Evolutionary conservation across 1,140 invertebrate genomes (phyloP), one percentile per base, ranked within the genome.

Genomic region (Paraescarpia echinospica): DNA sequence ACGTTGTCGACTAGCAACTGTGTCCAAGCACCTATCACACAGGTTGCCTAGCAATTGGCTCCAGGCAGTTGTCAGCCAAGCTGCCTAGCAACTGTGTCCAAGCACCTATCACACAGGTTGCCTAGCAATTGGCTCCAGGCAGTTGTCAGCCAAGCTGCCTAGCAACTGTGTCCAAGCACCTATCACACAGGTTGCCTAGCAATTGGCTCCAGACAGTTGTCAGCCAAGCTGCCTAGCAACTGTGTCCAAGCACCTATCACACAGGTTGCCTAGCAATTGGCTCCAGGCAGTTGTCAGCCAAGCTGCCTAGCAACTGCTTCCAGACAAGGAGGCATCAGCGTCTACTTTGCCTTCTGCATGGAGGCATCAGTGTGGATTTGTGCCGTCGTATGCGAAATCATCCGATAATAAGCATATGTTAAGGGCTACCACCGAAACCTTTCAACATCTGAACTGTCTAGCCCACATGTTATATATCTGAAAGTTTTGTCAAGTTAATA

Each of bases 1-100:
- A 95, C 93, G 12, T 14, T 51, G 91, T 90, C 22, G 2, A 77
- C 14, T 77, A 77, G 59, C 27, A 22, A 27, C 59, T 77, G 9
- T 18, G 8, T 31, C 59, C 59, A 77, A 14, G 59, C 59, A 77
- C 59, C 27, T 27, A 6, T 77, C 59, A 77, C 18, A 31, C 59
- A 77, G 59, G 59, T 27, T 77, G 59, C 59, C 59, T 77, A 77
- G 59, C 22, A 27, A 77, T 18, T 31, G 59, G 5, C 27, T 18
- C 12, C 59, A 77, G 59, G 18, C 59, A 77, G 59, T 77, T 8
- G 5, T 77, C 59, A 77, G 59, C 14, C 59, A 77, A 18, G 59
- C 27, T 77, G 59, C 59, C 59, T 77, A 77, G 59, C 22, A 77
- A 77, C 59, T 77, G 59, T 18, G 5, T 18, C 12, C 59, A 77